Evolutionary conservation across 1,140 invertebrate species (phyloP).

Genomic region (Megalonaias nervosa): DNA sequence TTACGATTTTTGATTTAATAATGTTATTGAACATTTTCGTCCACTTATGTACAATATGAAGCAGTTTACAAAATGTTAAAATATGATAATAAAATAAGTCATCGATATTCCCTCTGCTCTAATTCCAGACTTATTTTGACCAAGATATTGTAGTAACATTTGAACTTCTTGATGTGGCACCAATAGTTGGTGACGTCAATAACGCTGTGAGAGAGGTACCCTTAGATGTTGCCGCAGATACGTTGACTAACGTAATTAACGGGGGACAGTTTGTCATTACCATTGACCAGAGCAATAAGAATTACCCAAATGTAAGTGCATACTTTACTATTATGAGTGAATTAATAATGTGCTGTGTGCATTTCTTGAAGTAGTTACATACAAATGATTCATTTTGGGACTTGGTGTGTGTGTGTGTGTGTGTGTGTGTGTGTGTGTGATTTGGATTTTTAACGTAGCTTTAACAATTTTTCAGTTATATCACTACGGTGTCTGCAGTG

Average conservation of each 20-base stretch:
- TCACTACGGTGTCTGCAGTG: no score
- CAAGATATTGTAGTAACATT: conserved; percentile 46
- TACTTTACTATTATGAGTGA: not conserved
- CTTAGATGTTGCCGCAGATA: conserved; percentile 39
- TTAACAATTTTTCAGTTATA: no score
- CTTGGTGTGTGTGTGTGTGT: not conserved
- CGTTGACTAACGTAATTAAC: conserved; percentile 30
- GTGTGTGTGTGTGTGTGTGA: no score
- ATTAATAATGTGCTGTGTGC: not conserved
- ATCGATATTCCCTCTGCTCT: not conserved
- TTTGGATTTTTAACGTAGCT: no score
- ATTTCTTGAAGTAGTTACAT: not conserved
- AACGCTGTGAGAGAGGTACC: conserved; percentile 33
- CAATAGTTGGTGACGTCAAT: conserved; percentile 40
- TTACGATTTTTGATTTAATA: no score
- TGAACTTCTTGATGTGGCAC: conserved; percentile 50
- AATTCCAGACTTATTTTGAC: conserved; percentile 34
- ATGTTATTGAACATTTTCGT: no score
- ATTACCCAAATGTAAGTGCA: conserved; percentile 37
- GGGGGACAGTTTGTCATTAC: conserved; percentile 32
- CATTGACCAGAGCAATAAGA: conserved; percentile 3
- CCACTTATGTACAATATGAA: no score
- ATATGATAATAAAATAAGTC: not conserved
- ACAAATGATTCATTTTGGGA: not conserved
- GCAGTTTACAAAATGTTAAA: no score